Evolutionary conservation across 2,113 vertebrate genomes (phyloP), one percentile per base, ranked within the genome.

Genomic region (Plecturocebus donacophilus): DNA sequence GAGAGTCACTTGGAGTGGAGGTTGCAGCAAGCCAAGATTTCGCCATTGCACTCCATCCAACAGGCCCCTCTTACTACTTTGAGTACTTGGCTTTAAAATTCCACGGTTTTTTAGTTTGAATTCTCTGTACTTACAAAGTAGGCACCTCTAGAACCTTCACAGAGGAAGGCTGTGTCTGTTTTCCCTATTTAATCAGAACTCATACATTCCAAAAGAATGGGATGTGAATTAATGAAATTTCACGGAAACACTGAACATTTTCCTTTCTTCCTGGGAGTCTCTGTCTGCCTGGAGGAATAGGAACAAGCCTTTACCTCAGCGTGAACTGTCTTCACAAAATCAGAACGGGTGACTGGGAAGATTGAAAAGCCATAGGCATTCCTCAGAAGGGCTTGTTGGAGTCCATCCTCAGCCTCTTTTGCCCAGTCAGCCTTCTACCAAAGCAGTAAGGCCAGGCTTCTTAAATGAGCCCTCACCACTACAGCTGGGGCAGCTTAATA

Each of bases 121-220:
- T 87, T 81, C 49, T 75, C 71, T 75, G 12, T 92, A 4, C 32
- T 95, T 92, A 68, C 6, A 66, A 38, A 93, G 54, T 83, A 68
- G 97, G 35, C 32, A 30, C 25, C 47, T 61, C 40, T 91, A 70
- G 61, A 93, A 80, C 38, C 45, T 75, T 91, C 40, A 54, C n/a
- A 81, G 40, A 66, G n/a, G 75, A 90, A 86, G 68, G 35, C 14
- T 95, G 86, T 89, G 75, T 91, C 81, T 61, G 35, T 86, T 96
- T 83, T 82, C 49, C 66, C 35, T 91, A 10, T 73, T 94, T 75
- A 68, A 12, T 84, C 83, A 92, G 61, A 87, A 91, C 83, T 91
- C 68, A 91, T 64, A 75, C 61, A 83, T 91, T 96, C 3, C 9
- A 70, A 95, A 64, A 86, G 54, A 85, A 61, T 52, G 71, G 71